Evolutionary conservation across 2,888 invertebrate genomes (phyloP).

Genomic region (Ochropleura plecta): DNA sequence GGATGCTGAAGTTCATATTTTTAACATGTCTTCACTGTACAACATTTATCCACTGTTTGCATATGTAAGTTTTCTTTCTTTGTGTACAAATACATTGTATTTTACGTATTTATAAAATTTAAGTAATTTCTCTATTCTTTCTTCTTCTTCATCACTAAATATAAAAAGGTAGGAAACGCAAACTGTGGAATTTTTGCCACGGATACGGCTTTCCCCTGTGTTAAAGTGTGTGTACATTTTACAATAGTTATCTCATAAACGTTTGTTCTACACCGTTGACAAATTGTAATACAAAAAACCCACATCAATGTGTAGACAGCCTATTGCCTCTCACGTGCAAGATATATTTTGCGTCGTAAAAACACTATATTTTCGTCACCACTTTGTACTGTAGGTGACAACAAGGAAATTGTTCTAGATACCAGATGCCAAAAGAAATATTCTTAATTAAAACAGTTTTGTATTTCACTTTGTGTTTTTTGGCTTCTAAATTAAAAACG

Average conservation of each 20-base stretch:
- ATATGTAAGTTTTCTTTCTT: too few species aligned
- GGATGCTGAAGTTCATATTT: too few species aligned
- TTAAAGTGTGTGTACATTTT: background rate
- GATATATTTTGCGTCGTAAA: constrained; percentile 32
- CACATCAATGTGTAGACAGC: constrained; percentile 16
- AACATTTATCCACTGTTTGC: too few species aligned
- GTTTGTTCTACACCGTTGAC: background rate
- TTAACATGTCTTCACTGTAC: too few species aligned
- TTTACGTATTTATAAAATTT: too few species aligned
- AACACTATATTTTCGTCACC: constrained; percentile 31
- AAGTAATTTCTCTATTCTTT: too few species aligned
- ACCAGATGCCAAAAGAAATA: constrained; percentile 49
- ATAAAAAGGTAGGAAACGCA: background rate
- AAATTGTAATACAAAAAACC: constrained; percentile 19
- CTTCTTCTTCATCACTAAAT: too few species aligned
- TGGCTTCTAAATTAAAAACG: constrained; percentile 3
- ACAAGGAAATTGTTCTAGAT: constrained; percentile 27
- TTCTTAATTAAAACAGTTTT: constrained; percentile 47
- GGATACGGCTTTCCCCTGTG: background rate
- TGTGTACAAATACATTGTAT: too few species aligned
- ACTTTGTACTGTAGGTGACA: constrained; percentile 7
- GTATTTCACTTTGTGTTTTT: background rate
- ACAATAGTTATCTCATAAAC: background rate
- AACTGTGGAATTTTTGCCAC: too few species aligned
- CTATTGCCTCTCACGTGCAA: constrained; percentile 1